A percentile compares a stretch with the other conserved stretches of the same genome.
Conservation (phyloP, 2,888 invertebrate genomes). For the Microctonus hyperodae region DNA sequence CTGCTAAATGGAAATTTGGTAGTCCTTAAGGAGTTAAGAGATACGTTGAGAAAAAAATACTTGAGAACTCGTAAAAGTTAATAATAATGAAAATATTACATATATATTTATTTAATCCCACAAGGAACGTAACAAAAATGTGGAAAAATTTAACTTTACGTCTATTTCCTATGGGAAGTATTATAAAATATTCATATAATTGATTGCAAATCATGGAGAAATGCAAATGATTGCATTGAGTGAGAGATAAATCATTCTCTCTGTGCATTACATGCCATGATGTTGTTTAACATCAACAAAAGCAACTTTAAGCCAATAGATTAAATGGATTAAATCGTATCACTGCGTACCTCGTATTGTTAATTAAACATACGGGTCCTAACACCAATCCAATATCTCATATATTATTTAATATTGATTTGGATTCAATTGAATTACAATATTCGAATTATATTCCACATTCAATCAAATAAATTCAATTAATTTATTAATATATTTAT, state of each 20-base stretch:
- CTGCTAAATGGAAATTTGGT: constrained; percentile 38
- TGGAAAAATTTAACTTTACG: neutral
- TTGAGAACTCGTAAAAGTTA: constrained; percentile 51
- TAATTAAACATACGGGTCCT: neutral
- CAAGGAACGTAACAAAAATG: neutral
- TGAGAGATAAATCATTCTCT: constrained; percentile 51
- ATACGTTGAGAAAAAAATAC: constrained; percentile 19
- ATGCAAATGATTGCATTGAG: constrained; percentile 22
- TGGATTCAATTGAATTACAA: no score
- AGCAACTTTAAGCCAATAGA: neutral
- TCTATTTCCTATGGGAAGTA: constrained; percentile 19
- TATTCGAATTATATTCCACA: no score
- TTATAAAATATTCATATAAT: constrained; percentile 29
- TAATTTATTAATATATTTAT: no score
- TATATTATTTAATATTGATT: no score
- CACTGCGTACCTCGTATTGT: no score
- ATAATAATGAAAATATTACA: constrained; percentile 59
- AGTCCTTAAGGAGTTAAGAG: constrained; percentile 35
- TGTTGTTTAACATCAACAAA: neutral
- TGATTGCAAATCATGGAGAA: constrained; percentile 27
- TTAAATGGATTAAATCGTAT: neutral
- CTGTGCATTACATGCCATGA: constrained; percentile 35
- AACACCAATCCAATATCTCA: neutral
- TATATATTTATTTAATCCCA: constrained; percentile 47
- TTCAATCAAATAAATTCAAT: no score